Conservation (phyloP, 2,888 invertebrate genomes). For the Amphimallon solstitiale region DNA sequence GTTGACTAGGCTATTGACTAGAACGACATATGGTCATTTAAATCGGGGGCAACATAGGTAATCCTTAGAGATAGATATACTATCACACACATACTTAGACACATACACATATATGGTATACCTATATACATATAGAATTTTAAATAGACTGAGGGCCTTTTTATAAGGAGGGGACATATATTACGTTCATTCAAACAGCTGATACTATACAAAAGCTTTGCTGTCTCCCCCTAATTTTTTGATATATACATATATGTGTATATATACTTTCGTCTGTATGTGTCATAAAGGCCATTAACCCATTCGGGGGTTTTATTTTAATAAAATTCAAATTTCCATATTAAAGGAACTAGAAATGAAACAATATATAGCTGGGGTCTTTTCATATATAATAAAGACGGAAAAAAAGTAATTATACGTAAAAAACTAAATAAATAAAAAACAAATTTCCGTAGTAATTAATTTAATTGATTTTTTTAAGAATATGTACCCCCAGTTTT, state of each 20-base stretch:
- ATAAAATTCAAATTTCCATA: background rate
- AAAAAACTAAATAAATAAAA: too few species aligned
- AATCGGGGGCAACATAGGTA: slow-evolving; percentile 40
- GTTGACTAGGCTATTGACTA: background rate
- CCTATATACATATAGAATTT: slow-evolving; percentile 32
- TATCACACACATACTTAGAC: too few species aligned
- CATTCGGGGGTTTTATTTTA: slow-evolving; percentile 27
- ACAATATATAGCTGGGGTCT: too few species aligned
- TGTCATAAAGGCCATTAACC: slow-evolving; percentile 45
- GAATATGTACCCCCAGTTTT: too few species aligned
- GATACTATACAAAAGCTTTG: slow-evolving; percentile 48
- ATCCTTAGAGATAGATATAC: slow-evolving; percentile 26
- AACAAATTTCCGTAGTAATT: too few species aligned
- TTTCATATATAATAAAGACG: too few species aligned
- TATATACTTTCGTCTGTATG: slow-evolving; percentile 47
- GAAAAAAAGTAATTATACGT: too few species aligned
- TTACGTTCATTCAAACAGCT: slow-evolving; percentile 46
- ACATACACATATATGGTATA: slow-evolving; percentile 11
- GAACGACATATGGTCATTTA: slow-evolving; percentile 48
- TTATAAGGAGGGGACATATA: slow-evolving; percentile 26
- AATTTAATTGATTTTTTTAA: too few species aligned
- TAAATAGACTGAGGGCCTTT: too few species aligned
- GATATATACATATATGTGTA: slow-evolving; percentile 41
- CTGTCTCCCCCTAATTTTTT: slow-evolving; percentile 47
- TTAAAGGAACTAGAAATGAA: too few species aligned